A percentile compares a stretch with the other conserved stretches of the same genome.
phyloP scores from a whole-genome alignment of 2,797 vertebrate species.

The Mus minutoides region DNA sequence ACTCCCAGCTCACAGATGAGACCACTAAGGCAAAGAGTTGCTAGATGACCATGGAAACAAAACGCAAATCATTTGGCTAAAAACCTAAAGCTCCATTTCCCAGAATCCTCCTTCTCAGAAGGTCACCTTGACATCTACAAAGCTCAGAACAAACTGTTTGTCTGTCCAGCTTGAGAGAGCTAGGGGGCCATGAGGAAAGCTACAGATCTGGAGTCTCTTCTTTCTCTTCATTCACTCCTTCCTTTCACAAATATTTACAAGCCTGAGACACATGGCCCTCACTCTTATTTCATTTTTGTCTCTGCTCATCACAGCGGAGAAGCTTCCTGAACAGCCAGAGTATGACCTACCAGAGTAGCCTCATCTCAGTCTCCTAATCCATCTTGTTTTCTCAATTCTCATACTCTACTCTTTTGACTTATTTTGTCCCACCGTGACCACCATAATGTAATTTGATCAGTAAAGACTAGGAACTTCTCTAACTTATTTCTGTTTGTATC shows the following conservation, averaged over 20 bases:
- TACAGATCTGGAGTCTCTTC: not conserved
- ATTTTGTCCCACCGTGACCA: not conserved
- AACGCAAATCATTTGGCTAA: not conserved
- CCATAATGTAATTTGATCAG: not conserved
- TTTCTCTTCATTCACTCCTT: not conserved
- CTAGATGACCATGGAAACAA: not conserved
- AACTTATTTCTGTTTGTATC: not conserved
- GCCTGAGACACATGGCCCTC: not conserved
- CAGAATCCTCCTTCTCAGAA: not conserved
- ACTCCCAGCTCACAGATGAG: not conserved
- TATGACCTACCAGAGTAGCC: not conserved
- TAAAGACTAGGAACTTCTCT: not conserved
- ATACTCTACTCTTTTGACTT: not conserved
- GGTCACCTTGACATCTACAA: not conserved
- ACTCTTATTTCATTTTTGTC: not conserved
- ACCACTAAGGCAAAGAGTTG: not conserved
- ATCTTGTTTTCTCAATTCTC: not conserved
- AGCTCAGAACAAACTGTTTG: not conserved
- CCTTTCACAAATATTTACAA: not conserved
- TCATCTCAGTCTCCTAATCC: not conserved
- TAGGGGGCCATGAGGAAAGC: not conserved
- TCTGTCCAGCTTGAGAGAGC: not conserved
- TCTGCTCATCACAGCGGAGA: not conserved
- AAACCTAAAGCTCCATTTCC: not conserved
- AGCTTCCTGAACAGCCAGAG: too few species aligned